Evolutionary conservation across 1,140 invertebrate genomes (phyloP).

Genomic region (Platyscapa corneri): DNA sequence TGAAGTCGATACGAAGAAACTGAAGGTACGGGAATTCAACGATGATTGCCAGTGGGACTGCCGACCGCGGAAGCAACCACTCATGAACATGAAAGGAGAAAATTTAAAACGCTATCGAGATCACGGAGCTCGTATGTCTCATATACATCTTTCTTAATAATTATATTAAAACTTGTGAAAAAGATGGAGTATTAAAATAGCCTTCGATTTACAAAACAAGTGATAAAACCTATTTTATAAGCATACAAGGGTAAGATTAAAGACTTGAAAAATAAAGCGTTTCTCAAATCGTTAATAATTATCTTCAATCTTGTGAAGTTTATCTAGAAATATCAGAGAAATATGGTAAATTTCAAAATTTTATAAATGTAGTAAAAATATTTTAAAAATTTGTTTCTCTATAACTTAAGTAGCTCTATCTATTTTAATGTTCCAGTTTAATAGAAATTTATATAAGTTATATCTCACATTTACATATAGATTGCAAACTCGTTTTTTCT

Average conservation of each 20-base stretch:
- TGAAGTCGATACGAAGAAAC: not conserved
- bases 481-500: not conserved
- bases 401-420: not conserved
- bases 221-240: too few relatives aligned
- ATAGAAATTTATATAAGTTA: not conserved
- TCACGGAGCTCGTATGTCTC: constrained; percentile 46
- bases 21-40: not conserved
- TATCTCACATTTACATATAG: constrained; percentile 1
- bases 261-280: too few relatives aligned
- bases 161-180: not conserved
- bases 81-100: constrained; percentile 35
- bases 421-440: not conserved
- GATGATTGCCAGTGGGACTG: constrained; percentile 47
- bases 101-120: constrained; percentile 42
- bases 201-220: too few relatives aligned
- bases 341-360: not conserved
- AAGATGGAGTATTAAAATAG: too few relatives aligned
- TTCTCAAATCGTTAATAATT: too few relatives aligned
- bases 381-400: too few relatives aligned
- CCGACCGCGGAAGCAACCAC: constrained; percentile 42
- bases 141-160: not conserved
- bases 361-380: not conserved
- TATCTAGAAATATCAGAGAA: too few relatives aligned
- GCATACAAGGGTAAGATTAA: too few relatives aligned
- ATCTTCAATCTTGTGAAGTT: too few relatives aligned